Evolutionary conservation across 2,888 invertebrate species (phyloP).

Genomic region (Phortica magna): DNA sequence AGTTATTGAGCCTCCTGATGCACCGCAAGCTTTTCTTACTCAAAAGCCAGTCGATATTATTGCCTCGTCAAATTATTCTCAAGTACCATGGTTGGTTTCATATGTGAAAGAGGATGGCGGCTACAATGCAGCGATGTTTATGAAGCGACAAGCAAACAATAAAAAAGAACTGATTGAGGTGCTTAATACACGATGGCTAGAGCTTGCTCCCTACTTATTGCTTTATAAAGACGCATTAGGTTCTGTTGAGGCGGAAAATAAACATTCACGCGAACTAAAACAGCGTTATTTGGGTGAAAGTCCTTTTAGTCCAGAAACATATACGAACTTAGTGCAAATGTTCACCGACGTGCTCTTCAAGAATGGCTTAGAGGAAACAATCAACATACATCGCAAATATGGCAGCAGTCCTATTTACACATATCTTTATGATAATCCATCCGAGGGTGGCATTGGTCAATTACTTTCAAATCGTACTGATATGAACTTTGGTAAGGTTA

Average conservation of each 20-base stretch:
- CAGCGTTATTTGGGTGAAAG: slow-evolving; percentile 49
- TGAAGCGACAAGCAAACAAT: slow-evolving; percentile 48
- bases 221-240: slow-evolving; percentile 81
- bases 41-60: slow-evolving; percentile 83
- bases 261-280: slow-evolving; percentile 48
- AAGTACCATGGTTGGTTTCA: slow-evolving; percentile 84
- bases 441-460: slow-evolving; percentile 80
- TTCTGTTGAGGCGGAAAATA: slow-evolving; percentile 74
- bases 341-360: slow-evolving; percentile 83
- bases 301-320: slow-evolving; percentile 78
- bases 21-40: slow-evolving; percentile 82
- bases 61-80: slow-evolving; percentile 80
- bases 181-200: slow-evolving; percentile 79
- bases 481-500: slow-evolving; percentile 78
- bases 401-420: slow-evolving; percentile 82
- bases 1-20: slow-evolving; percentile 81
- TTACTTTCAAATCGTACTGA: slow-evolving; percentile 79
- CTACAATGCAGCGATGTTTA: slow-evolving; percentile 81
- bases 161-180: slow-evolving; percentile 78
- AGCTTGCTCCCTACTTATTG: slow-evolving; percentile 81
- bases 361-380: slow-evolving; percentile 81
- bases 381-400: slow-evolving; percentile 80
- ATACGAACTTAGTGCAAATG: slow-evolving; percentile 78
- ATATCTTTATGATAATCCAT: slow-evolving; percentile 82
- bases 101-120: slow-evolving; percentile 85